phyloP scores from a whole-genome alignment of 2,797 vertebrate genomes.

The Phoxinus dragarum region DNA sequence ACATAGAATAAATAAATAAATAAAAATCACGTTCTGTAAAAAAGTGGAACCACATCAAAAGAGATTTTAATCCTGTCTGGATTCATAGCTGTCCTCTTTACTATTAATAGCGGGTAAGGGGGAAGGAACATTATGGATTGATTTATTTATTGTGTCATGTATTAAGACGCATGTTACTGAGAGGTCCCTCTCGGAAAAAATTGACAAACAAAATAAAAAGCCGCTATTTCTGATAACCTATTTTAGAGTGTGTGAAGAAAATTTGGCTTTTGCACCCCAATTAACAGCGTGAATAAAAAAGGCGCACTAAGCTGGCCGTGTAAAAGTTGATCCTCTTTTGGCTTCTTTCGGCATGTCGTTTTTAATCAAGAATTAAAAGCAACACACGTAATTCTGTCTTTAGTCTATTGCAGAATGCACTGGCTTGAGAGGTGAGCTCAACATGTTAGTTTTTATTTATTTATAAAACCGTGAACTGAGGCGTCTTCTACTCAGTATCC shows the following conservation, averaged over 20 bases:
- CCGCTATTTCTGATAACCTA: slow-evolving; percentile 69
- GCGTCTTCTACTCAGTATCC: background rate
- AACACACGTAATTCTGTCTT: slow-evolving; percentile 36
- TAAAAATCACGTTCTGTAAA: slow-evolving; percentile 68
- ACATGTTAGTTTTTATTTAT: background rate
- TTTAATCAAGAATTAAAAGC: slow-evolving; percentile 49
- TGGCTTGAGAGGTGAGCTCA: slow-evolving; percentile 10
- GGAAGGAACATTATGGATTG: slow-evolving; percentile 72
- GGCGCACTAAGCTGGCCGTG: slow-evolving; percentile 32
- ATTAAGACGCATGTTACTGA: slow-evolving; percentile 61
- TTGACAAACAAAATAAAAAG: slow-evolving; percentile 61
- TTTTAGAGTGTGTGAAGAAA: slow-evolving; percentile 61
- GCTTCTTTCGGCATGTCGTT: slow-evolving; percentile 35
- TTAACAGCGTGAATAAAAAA: slow-evolving; percentile 45
- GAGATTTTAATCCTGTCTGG: slow-evolving; percentile 79
- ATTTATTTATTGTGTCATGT: slow-evolving; percentile 76
- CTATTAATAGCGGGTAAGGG: slow-evolving; percentile 76
- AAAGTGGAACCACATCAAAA: slow-evolving; percentile 81
- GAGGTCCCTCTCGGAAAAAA: slow-evolving; percentile 64
- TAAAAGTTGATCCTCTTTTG: slow-evolving; percentile 48
- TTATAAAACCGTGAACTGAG: slow-evolving; percentile 8
- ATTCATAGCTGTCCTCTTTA: slow-evolving; percentile 75
- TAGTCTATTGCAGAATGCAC: slow-evolving; percentile 9
- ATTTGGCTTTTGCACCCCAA: slow-evolving; percentile 50
- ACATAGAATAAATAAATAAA: slow-evolving; percentile 61